Evolutionary conservation across 2,113 vertebrate species (phyloP).

Genomic region (Recurvirostra avosetta): DNA sequence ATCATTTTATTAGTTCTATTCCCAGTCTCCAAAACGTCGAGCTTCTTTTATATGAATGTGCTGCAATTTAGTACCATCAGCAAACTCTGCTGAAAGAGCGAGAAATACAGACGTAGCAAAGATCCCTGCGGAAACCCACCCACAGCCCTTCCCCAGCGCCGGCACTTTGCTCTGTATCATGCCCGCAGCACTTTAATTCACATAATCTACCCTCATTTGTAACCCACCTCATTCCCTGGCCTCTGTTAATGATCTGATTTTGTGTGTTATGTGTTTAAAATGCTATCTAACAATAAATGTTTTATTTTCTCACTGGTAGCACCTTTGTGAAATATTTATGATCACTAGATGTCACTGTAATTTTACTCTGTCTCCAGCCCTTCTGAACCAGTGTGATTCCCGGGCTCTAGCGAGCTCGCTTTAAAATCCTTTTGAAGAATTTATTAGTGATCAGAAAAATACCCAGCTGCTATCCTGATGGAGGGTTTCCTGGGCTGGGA

Average conservation of each 20-base stretch:
- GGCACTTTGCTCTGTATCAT: not conserved
- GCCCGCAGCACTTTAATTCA: not conserved
- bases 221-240: not conserved
- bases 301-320: not conserved
- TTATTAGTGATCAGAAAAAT: not conserved
- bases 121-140: not conserved
- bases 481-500: not conserved
- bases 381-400: not conserved
- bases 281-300: not conserved
- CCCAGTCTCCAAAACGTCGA: not conserved
- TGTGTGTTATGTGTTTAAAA: not conserved
- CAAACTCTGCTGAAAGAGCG: not conserved
- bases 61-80: conserved; percentile 31
- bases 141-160: not conserved
- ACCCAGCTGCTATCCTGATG: not conserved
- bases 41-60: not conserved
- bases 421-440: not conserved
- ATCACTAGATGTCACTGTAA: conserved; percentile 57
- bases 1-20: conserved; percentile 48
- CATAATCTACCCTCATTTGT: not conserved
- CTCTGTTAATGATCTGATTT: not conserved
- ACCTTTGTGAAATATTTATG: not conserved
- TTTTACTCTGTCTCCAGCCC: conserved; percentile 10
- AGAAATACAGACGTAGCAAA: not conserved
- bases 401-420: not conserved